phyloP scores from a whole-genome alignment of 2,797 vertebrate genomes.

The Chiroxiphia lanceolata region DNA sequence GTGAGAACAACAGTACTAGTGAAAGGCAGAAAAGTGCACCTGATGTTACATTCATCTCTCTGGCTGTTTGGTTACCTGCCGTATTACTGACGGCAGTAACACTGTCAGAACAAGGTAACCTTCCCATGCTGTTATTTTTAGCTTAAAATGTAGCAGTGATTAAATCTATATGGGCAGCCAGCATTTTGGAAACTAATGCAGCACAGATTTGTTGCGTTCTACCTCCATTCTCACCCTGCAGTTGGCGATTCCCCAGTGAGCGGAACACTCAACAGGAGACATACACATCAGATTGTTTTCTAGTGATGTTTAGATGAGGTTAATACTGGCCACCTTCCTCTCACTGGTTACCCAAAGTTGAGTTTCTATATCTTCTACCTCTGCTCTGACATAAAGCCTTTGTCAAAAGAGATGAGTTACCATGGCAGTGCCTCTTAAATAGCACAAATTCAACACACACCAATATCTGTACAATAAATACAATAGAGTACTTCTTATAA shows the following conservation, averaged over 20 bases:
- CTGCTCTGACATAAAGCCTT: conserved; percentile 71
- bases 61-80: background rate
- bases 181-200: background rate
- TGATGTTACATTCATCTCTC: background rate
- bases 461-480: conserved; percentile 76
- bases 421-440: conserved; percentile 75
- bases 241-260: rapidly evolving
- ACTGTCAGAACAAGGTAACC: background rate
- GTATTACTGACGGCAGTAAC: background rate
- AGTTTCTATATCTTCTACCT: conserved; percentile 61
- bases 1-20: background rate
- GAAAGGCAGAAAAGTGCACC: background rate
- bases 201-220: background rate
- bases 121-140: background rate
- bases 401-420: conserved; percentile 71
- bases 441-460: conserved; percentile 71
- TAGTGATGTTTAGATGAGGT: background rate
- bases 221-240: background rate
- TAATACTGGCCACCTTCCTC: conserved; percentile 20
- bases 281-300: background rate
- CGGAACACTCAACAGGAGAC: rapidly evolving
- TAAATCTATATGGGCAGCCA: background rate
- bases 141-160: background rate
- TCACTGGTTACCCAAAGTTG: conserved; percentile 36
- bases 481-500: conserved; percentile 69